Evolutionary conservation across 92 coral and sea anemone genomes (phyloP).

Genomic region (Pocillopora meandrina): DNA sequence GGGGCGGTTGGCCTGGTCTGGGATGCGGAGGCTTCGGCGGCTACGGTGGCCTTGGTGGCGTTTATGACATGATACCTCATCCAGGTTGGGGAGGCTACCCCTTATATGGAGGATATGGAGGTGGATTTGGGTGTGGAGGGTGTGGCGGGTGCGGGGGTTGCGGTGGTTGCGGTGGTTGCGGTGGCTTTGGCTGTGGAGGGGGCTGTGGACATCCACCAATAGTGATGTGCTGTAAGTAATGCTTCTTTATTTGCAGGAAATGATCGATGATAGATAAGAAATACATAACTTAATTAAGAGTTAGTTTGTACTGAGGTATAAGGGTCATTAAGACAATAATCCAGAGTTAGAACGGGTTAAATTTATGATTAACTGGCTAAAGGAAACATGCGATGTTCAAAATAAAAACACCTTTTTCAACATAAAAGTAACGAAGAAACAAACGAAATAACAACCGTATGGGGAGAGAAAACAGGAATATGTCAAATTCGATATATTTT

Average conservation of each 20-base stretch:
- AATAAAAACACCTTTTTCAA: no score
- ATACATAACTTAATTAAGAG: no score
- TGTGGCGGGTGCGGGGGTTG: conserved; percentile 13
- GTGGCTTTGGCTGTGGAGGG: conserved; percentile 29
- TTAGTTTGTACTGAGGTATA: no score
- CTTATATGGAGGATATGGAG: conserved; percentile 9
- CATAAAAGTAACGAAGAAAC: no score
- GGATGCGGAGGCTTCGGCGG: conserved; percentile 35
- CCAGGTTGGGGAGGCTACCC: conserved; percentile 18
- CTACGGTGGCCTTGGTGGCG: conserved; percentile 17
- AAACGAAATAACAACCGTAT: no score
- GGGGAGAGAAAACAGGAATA: no score
- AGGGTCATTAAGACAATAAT: no score
- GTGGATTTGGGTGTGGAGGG: conserved; percentile 17
- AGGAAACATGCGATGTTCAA: no score
- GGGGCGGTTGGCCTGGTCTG: conserved; percentile 34
- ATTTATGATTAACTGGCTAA: no score
- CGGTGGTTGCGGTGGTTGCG: conserved; percentile 11
- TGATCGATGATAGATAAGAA: not conserved
- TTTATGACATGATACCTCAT: not conserved
- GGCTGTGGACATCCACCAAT: conserved; percentile 24
- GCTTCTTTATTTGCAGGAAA: not conserved
- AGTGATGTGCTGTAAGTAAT: conserved; percentile 40
- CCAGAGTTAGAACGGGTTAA: no score
- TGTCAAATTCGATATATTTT: no score